Conservation (phyloP, 2,888 invertebrate genomes). For the Macropis europaea region DNA sequence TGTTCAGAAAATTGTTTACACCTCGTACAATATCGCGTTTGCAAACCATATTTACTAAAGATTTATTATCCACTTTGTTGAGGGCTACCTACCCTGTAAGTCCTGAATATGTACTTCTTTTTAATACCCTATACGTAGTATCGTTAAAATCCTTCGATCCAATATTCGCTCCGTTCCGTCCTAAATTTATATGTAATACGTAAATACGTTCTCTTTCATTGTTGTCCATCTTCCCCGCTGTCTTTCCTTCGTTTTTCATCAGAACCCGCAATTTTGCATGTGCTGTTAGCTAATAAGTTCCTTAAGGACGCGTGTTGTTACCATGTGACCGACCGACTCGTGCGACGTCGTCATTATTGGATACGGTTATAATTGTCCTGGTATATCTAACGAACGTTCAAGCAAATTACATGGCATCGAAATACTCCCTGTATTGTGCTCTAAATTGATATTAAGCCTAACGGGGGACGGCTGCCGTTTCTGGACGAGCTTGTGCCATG, state of each 20-base stretch:
- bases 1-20: no score
- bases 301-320: constrained; percentile 37
- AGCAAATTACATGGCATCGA: constrained; percentile 55
- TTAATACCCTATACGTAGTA: no score
- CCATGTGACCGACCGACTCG: constrained; percentile 28
- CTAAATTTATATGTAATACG: not conserved
- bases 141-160: not conserved
- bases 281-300: constrained; percentile 62
- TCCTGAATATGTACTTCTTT: no score
- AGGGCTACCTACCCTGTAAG: no score
- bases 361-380: constrained; percentile 52
- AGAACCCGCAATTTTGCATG: constrained; percentile 13
- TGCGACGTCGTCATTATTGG: constrained; percentile 51
- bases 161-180: not conserved
- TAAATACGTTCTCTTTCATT: not conserved
- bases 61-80: no score
- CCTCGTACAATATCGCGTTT: no score
- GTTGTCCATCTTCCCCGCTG: not conserved
- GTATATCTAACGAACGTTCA: constrained; percentile 50
- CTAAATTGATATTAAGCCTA: constrained; percentile 54
- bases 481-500: constrained; percentile 33
- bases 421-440: constrained; percentile 38
- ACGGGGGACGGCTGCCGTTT: constrained; percentile 22
- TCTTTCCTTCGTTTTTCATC: not conserved
- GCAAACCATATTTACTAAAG: no score